Evolutionary conservation across 2,113 vertebrate species (phyloP).

Genomic region (Chiloscyllium plagiosum): DNA sequence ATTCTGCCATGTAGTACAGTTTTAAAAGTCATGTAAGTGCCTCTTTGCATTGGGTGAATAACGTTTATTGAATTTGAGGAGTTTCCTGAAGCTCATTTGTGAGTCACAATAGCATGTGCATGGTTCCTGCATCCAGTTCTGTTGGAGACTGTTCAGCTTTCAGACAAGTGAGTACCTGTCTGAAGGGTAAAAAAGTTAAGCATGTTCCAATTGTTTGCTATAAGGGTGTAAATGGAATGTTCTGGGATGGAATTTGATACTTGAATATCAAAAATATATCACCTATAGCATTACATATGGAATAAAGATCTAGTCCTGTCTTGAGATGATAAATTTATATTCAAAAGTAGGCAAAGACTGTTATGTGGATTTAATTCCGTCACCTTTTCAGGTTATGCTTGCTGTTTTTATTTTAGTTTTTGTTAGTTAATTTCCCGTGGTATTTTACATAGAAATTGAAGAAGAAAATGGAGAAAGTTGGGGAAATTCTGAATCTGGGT

Average conservation of each 20-base stretch:
- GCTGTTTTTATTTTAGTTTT: background rate
- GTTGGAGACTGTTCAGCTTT: background rate
- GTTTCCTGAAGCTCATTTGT: slow-evolving; percentile 20
- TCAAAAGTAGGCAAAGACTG: background rate
- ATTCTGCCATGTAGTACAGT: slow-evolving; percentile 19
- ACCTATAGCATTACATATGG: background rate
- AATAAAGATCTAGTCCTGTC: background rate
- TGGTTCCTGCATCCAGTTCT: background rate
- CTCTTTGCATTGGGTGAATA: background rate
- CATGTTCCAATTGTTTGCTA: background rate
- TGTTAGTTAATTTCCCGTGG: background rate
- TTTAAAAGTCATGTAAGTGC: slow-evolving; percentile 18
- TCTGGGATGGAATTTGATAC: too few species aligned
- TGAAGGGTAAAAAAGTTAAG: background rate
- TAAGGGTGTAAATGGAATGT: background rate
- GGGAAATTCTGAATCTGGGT: background rate
- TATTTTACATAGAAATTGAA: background rate
- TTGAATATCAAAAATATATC: background rate
- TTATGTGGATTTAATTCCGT: background rate
- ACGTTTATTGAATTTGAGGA: slow-evolving; percentile 31
- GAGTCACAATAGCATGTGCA: background rate
- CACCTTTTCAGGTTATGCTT: background rate
- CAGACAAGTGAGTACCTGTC: background rate
- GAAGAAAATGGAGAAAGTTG: background rate
- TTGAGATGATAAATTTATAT: background rate